Base-by-base conservation (phyloP, 92 coral and sea anemone species). In the Galaxea fascicularis region DNA sequence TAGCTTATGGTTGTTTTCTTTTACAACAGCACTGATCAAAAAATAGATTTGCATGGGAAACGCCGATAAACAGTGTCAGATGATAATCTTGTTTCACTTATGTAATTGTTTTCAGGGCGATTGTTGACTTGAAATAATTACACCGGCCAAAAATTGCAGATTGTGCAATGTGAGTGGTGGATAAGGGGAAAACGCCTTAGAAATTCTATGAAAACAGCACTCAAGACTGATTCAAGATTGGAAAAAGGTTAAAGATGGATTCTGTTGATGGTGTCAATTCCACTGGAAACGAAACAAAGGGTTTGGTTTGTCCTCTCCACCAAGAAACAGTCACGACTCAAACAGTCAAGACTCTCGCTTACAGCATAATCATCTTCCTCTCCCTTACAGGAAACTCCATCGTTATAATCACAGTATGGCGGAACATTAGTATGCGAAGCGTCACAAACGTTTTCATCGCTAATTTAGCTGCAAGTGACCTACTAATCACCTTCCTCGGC, bases 381-480 rank as follows among this genome's bases (percentile, higher is more conserved):
- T 94, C 98, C 4, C 85, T 94, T 84, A 73, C 87, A 41, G 98
- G 98, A 15, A 94, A 94, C 72, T 81, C 95, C 24, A 76, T 94
- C 8, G 98, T 94, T 21, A 87, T 94, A 8, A 71, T 89, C 53
- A 91, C 94, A 27, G 93, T 94, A 18, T 89, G 86, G 91, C 80
- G 92, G 51, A 94, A 89, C 79, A 85, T 71, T 13, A 94, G 90
- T 29, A 83, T 94, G 93, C 67, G 90, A 72, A 94, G 91, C 46
- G 95, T 94, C 27, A 94, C 93, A 6, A 94, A 94, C 86, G 65
- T 94, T 15, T 94, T 94, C 89, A 94, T 94, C 63, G 89, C 93
- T 35, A 94, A 91, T 77, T 87, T 94, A 26, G 98, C 98, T 21
- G 93, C 92, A 47, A 94, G 98, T 52, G 98, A 94, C 65, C 83